Conservation (phyloP, 1,140 invertebrate species). For the Papilio glaucus region DNA sequence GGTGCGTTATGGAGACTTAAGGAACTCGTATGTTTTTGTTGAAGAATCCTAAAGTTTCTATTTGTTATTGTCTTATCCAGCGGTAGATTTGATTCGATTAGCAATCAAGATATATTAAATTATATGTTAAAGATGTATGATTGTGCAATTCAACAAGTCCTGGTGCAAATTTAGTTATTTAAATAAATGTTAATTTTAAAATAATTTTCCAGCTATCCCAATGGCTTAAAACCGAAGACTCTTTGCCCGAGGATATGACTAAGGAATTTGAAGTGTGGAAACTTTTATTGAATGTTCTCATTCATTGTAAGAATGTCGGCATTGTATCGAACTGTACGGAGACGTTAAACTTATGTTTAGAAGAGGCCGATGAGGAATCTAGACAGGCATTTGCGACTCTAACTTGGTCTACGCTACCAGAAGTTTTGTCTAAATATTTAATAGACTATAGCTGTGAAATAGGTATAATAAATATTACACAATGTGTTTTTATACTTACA, state of each 20-base stretch:
- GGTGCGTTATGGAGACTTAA: too few relatives aligned
- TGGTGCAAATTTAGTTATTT: too few relatives aligned
- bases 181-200: too few relatives aligned
- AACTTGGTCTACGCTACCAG: slow-evolving; percentile 64
- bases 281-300: slow-evolving; percentile 64
- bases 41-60: too few relatives aligned
- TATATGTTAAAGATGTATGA: too few relatives aligned
- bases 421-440: slow-evolving; percentile 59
- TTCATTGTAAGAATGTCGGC: slow-evolving; percentile 49
- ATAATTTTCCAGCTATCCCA: slow-evolving; percentile 59
- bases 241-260: slow-evolving; percentile 64
- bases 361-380: slow-evolving; percentile 51
- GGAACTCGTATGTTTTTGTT: too few relatives aligned
- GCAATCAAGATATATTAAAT: too few relatives aligned
- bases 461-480: slow-evolving; percentile 35
- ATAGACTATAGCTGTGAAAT: slow-evolving; percentile 60
- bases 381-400: slow-evolving; percentile 58
- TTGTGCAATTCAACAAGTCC: too few relatives aligned
- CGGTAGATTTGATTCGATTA: too few relatives aligned
- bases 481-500: slow-evolving; percentile 8
- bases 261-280: slow-evolving; percentile 64
- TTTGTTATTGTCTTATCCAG: too few relatives aligned
- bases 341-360: slow-evolving; percentile 56
- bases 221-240: slow-evolving; percentile 69
- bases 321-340: slow-evolving; percentile 63